Conservation (phyloP, 2,888 invertebrate species). For the Tridacna crocea region DNA sequence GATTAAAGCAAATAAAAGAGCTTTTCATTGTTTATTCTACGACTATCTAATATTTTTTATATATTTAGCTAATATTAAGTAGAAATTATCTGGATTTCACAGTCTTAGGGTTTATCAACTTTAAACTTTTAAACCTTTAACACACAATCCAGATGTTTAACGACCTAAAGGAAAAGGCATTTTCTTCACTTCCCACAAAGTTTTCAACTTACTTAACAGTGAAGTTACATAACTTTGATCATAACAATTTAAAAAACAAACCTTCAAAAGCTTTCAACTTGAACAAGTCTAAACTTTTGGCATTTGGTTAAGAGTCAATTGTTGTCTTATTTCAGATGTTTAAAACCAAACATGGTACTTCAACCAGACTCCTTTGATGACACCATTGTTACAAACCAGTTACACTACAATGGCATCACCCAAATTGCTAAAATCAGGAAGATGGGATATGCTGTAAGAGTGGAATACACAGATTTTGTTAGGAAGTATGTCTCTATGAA, state of each 20-base stretch:
- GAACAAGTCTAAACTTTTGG: too few relatives aligned
- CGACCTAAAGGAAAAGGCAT: too few relatives aligned
- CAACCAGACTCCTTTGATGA: constrained; percentile 67
- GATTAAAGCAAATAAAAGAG: too few relatives aligned
- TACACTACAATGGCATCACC: constrained; percentile 81
- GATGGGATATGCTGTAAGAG: constrained; percentile 76
- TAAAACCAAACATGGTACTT: constrained; percentile 76
- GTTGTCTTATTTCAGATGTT: constrained; percentile 69
- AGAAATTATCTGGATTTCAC: too few relatives aligned
- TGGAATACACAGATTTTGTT: constrained; percentile 65
- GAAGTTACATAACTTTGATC: neutral
- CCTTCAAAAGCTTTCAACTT: too few relatives aligned
- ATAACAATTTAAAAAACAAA: neutral
- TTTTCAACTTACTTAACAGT: neutral
- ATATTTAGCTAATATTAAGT: too few relatives aligned
- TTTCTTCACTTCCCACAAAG: too few relatives aligned
- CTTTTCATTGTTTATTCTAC: too few relatives aligned
- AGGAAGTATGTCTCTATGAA: constrained; percentile 59
- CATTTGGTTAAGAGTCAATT: neutral
- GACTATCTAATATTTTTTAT: too few relatives aligned
- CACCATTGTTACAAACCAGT: constrained; percentile 72
- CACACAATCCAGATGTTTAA: too few relatives aligned
- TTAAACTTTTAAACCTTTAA: too few relatives aligned
- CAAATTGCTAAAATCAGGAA: constrained; percentile 81
- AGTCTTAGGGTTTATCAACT: neutral